These are phyloP conservation scores for Petrocephalus schoutedeni DNA, from an alignment of 2,797 vertebrate species.

Conservation along the genomic window DNA sequence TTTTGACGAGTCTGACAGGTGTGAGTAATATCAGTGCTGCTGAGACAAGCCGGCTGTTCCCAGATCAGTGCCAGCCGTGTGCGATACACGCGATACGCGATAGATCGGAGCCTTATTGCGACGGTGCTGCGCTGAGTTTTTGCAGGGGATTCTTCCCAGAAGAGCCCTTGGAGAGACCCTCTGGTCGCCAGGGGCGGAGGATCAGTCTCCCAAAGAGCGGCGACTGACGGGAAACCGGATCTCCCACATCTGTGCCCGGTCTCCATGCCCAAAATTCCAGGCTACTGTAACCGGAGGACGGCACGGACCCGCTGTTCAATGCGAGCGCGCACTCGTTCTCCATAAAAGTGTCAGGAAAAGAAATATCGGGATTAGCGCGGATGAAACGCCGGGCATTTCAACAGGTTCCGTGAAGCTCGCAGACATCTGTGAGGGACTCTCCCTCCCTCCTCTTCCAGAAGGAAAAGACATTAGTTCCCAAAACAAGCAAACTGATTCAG, in stretches of 20 bases:
- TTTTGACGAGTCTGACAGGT: neutral
- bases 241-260: slow-evolving; percentile 60
- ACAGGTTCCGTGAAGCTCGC: slow-evolving; percentile 47
- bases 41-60: neutral
- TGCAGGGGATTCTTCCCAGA: neutral
- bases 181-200: neutral
- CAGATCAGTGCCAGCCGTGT: neutral
- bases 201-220: neutral
- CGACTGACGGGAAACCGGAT: slow-evolving; percentile 61
- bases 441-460: slow-evolving; percentile 50
- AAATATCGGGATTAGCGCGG: slow-evolving; percentile 62
- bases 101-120: neutral
- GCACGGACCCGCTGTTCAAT: slow-evolving; percentile 48
- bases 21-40: neutral
- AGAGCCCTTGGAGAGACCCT: neutral
- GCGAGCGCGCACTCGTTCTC: slow-evolving; percentile 53
- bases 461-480: slow-evolving; percentile 65
- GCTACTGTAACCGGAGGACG: slow-evolving; percentile 47
- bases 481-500: slow-evolving; percentile 28
- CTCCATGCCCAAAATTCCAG: slow-evolving; percentile 47
- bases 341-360: slow-evolving; percentile 66
- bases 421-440: slow-evolving; percentile 32
- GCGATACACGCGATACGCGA: neutral
- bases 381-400: slow-evolving; percentile 51
- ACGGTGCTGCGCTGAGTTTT: neutral